Base-by-base conservation (phyloP, 1,140 invertebrate genomes). In the Geopemphigus sp. region DNA sequence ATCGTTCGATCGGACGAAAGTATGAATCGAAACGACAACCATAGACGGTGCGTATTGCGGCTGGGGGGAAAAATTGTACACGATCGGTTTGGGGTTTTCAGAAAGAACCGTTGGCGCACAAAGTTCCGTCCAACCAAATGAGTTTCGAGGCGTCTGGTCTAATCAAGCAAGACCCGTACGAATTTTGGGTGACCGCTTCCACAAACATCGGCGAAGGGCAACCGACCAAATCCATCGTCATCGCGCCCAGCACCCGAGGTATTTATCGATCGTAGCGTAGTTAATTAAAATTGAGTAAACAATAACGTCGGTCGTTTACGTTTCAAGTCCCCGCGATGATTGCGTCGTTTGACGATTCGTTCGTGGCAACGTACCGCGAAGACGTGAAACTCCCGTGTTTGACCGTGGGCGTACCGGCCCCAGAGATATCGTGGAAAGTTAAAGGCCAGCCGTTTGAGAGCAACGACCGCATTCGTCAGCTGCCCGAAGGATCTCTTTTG, bases 151-250 rank as follows among this genome's bases (percentile, higher is more conserved):
- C 94, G 14, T 92, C 91, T 64, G 92, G 93, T 82, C 85, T 97
- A 82, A 92, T 92, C 83, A 90, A 92, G 83, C 92, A 92, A 83
- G 88, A 90, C 68, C 91, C 92, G 80, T 96, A 96, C 84, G 94
- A 96, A 85, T 96, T 97, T 86, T 97, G 95, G 94, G 94, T 97
- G 0, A 96, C 95, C 17, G 95, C 95, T 56, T 94, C 93, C 64
- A 97, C 95, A 0, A 92, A 93, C 81, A 95, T 96, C 83, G 95
- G 95, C 10, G 95, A 97, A 89, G 95, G 95, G 56, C 92, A 94
- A 86, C 89, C 92, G 57, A 95, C 94, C 32, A 93, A 94, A 83
- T 92, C 92, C 73, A 94, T 95, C 54, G 91, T 91, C 12, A 89
- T 95, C 80, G 92, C 92, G 83, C 93, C 94, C 29, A 94, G 91